Conservation (phyloP, 2,888 invertebrate species). For the Drepanosiphum platanoidis region DNA sequence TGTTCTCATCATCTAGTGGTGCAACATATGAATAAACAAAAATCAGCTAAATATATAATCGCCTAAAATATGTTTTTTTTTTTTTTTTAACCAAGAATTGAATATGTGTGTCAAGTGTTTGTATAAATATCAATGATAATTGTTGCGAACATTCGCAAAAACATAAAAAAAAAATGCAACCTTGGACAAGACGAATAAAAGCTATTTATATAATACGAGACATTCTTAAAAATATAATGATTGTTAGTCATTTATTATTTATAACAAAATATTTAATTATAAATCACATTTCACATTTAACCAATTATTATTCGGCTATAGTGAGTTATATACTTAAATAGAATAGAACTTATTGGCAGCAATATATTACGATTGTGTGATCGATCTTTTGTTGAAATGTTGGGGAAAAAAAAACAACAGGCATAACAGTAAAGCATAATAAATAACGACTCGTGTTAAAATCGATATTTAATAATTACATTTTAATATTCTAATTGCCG, state of each 20-base stretch:
- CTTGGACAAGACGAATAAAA: constrained; percentile 40
- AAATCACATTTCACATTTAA: not conserved
- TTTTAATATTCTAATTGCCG: too few relatives aligned
- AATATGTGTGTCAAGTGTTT: constrained; percentile 46
- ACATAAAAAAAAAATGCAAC: constrained; percentile 8
- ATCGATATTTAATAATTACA: too few relatives aligned
- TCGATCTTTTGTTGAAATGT: too few relatives aligned
- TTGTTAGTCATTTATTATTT: constrained; percentile 41
- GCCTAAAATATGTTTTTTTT: constrained; percentile 44
- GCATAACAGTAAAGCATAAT: too few relatives aligned
- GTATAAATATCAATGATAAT: constrained; percentile 41
- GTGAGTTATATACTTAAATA: too few relatives aligned
- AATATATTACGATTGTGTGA: too few relatives aligned
- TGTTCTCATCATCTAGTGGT: not conserved
- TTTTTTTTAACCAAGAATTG: not conserved
- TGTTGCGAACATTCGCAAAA: constrained; percentile 34
- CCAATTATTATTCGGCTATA: too few relatives aligned
- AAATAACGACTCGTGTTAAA: too few relatives aligned
- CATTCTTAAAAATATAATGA: not conserved
- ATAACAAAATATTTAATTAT: constrained; percentile 12
- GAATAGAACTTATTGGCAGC: too few relatives aligned
- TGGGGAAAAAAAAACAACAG: too few relatives aligned
- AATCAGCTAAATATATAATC: constrained; percentile 42
- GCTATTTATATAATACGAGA: constrained; percentile 36
- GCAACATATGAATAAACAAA: constrained; percentile 25